Conservation (phyloP, 2,797 vertebrate species). For the Helostoma temminkii region DNA sequence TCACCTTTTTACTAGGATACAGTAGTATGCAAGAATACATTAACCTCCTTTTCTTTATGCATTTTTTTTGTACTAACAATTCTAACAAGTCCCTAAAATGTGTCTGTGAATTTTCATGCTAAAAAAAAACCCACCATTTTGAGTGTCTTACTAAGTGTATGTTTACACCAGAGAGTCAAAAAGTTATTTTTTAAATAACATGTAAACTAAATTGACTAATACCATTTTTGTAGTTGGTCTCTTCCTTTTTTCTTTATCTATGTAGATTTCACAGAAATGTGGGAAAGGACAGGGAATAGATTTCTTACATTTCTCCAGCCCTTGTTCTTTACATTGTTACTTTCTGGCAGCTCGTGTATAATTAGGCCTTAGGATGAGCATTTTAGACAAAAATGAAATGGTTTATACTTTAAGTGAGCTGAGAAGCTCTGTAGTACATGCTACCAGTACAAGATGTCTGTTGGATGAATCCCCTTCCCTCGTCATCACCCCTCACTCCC, state of each 20-base stretch:
- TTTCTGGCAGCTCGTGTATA: conserved; percentile 66
- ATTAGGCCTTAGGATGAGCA: conserved; percentile 67
- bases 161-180: too few relatives aligned
- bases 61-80: too few relatives aligned
- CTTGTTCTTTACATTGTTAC: conserved; percentile 56
- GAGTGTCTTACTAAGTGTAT: too few relatives aligned
- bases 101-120: too few relatives aligned
- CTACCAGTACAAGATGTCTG: conserved; percentile 62
- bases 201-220: conserved; percentile 34
- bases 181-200: too few relatives aligned
- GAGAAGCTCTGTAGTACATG: conserved; percentile 67
- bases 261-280: conserved; percentile 44
- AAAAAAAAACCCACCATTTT: too few relatives aligned
- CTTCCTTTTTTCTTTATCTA: conserved; percentile 38
- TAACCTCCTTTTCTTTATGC: too few relatives aligned
- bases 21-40: background rate
- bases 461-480: conserved; percentile 54
- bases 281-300: conserved; percentile 17
- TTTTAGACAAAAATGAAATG: conserved; percentile 63
- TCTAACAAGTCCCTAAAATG: too few relatives aligned
- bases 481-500: conserved; percentile 39
- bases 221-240: conserved; percentile 46
- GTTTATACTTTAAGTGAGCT: conserved; percentile 67
- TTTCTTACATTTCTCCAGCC: conserved; percentile 48
- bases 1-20: background rate